A percentile compares a stretch with the other conserved stretches of the same genome.
These are phyloP conservation scores for Actenoides hombroni DNA, from an alignment of 2,113 vertebrate genomes.

Conservation along the genomic window DNA sequence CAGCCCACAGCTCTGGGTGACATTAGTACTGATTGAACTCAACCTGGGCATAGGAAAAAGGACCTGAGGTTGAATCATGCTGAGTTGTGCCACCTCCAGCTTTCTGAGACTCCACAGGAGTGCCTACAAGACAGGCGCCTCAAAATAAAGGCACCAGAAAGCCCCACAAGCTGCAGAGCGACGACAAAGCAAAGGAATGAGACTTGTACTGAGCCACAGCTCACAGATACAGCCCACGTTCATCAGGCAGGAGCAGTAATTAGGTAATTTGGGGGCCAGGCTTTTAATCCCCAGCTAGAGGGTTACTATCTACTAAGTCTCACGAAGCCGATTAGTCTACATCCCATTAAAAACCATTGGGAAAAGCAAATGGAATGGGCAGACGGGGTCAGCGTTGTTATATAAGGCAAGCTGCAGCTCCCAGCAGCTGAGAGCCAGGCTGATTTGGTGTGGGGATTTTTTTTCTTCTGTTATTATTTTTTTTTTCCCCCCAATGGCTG, in stretches of 20 bases:
- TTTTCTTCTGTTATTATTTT: background rate
- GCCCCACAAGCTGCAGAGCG: accelerated
- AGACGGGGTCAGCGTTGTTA: background rate
- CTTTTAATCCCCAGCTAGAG: background rate
- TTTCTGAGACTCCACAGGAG: background rate
- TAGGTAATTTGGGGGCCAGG: constrained; percentile 15
- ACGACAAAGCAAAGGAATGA: background rate
- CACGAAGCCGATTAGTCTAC: background rate
- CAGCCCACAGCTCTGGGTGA: background rate
- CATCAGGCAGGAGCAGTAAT: background rate
- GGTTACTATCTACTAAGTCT: background rate
- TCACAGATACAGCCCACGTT: background rate
- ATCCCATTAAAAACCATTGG: constrained; percentile 29
- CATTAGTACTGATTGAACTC: background rate
- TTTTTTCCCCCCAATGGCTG: background rate
- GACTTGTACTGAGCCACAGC: background rate
- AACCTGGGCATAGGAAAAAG: background rate
- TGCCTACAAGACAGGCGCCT: background rate
- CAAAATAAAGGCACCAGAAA: background rate
- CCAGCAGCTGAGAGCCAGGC: background rate
- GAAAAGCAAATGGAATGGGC: constrained; percentile 29
- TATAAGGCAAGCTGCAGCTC: constrained; percentile 8
- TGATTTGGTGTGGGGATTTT: background rate
- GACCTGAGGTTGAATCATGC: background rate
- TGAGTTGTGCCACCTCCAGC: background rate